Evolutionary conservation across 2,888 invertebrate species (phyloP), one percentile per base, ranked within the genome.

Genomic region (Diadromus collaris): DNA sequence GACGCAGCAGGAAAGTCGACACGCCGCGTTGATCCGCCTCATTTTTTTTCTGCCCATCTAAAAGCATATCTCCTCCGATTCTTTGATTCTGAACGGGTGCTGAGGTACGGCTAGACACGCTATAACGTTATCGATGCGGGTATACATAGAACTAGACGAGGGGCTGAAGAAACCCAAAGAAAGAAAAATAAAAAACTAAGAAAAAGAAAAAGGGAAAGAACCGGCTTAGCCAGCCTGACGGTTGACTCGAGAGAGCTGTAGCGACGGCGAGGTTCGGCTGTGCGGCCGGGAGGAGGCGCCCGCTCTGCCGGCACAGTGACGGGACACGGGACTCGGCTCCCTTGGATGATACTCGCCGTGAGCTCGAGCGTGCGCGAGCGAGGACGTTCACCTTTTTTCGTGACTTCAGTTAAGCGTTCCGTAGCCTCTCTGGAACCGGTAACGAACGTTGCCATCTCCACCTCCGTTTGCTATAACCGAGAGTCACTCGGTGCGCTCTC

Each of bases 361-460:
- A 63, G 46, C 69, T 72, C 21, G 24, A 27, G 27, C 64, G 34
- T 76, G 65, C 67, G 65, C 67, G 46, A 70, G 51, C 80, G 89
- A 90, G 89, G 89, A 89, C 90, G 85, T 90, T 90, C 88, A 90
- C 90, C 90, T 90, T 90, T 90, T 90, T 90, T 90, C 89, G 89
- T 90, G 88, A 87, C 89, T 89, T 80, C 84, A 86, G 86, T 86
- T 41, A 46, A 64, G 76, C 60, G 64, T 72, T 73, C 69, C 65
- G 79, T 68, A 64, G 24, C 70, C 70, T 76, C 77, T 81, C 86
- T 83, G 85, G 82, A 83, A 86, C 83, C 83, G 84, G 82, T 85
- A 86, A 84, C 81, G 80, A 82, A 82, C 81, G 81, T 83, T 83
- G 29, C 73, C 60, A 48, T 79, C 83, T 80, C 76, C 73, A 44